Conservation (phyloP, 1,140 invertebrate genomes). For the Popillia japonica region DNA sequence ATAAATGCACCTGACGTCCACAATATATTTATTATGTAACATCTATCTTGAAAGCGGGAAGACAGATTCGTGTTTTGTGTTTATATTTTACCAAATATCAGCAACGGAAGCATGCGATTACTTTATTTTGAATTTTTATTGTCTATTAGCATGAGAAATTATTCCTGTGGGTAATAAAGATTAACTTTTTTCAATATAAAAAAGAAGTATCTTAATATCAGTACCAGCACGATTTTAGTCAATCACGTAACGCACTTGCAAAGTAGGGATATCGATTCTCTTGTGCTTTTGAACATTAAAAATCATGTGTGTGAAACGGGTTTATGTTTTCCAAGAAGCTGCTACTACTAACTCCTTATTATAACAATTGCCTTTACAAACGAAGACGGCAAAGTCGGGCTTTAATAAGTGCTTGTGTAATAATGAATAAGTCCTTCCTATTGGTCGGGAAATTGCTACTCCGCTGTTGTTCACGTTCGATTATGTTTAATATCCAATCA, state of each 20-base stretch:
- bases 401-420: background rate
- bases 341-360: background rate
- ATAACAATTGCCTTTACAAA: background rate
- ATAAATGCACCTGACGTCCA: background rate
- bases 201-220: background rate
- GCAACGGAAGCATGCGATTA: background rate
- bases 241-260: background rate
- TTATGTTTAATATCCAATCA: conserved; percentile 9
- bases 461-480: background rate
- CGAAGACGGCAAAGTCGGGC: background rate
- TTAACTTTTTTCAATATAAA: background rate
- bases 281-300: background rate
- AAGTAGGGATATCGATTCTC: background rate
- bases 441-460: background rate
- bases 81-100: background rate
- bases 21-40: background rate
- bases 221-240: background rate
- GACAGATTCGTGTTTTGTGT: background rate
- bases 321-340: background rate
- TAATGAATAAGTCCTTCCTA: background rate
- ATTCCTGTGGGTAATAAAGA: background rate
- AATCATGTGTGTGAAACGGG: background rate
- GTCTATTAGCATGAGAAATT: background rate
- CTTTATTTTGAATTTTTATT: background rate
- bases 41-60: background rate